phyloP scores from a whole-genome alignment of 2,888 invertebrate species.

The Limenitis camilla region DNA sequence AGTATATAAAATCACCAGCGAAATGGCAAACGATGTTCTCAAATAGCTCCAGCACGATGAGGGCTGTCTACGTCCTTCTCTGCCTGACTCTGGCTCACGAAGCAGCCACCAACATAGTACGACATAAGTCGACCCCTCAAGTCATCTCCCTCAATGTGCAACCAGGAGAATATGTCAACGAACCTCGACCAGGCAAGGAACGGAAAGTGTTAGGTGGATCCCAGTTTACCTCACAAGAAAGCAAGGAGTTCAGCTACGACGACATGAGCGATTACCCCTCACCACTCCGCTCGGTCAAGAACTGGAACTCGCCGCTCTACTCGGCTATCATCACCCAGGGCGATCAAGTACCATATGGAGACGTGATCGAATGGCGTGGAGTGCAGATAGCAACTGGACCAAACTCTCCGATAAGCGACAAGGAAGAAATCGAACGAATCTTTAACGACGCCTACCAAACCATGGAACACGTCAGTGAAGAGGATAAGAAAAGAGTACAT shows the following conservation, averaged over 20 bases:
- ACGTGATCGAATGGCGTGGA: slow-evolving; percentile 41
- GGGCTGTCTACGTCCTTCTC: slow-evolving; percentile 49
- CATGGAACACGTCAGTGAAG: slow-evolving; percentile 43
- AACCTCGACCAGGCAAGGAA: slow-evolving; percentile 23
- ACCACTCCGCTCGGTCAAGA: slow-evolving; percentile 21
- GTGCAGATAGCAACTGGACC: slow-evolving; percentile 37
- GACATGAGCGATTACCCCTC: slow-evolving; percentile 24
- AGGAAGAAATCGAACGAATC: slow-evolving; percentile 47
- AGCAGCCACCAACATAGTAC: slow-evolving; percentile 52
- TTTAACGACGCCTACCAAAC: slow-evolving; percentile 48
- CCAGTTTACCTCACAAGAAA: slow-evolving; percentile 27
- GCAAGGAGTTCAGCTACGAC: slow-evolving; percentile 24
- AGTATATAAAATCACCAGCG: slow-evolving; percentile 18
- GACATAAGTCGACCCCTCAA: slow-evolving; percentile 30
- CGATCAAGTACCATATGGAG: slow-evolving; percentile 32
- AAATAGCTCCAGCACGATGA: slow-evolving; percentile 51
- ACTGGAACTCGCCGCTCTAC: slow-evolving; percentile 33
- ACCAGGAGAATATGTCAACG: slow-evolving; percentile 38
- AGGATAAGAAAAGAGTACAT: slow-evolving; percentile 47
- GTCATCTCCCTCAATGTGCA: slow-evolving; percentile 36
- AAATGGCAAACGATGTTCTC: slow-evolving; percentile 15
- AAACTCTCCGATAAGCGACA: slow-evolving; percentile 29
- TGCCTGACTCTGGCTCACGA: slow-evolving; percentile 51
- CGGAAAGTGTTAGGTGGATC: slow-evolving; percentile 27
- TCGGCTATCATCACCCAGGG: slow-evolving; percentile 29